Evolutionary conservation across 2,888 invertebrate genomes (phyloP).

Genomic region (Xestoiulus laeticollis): DNA sequence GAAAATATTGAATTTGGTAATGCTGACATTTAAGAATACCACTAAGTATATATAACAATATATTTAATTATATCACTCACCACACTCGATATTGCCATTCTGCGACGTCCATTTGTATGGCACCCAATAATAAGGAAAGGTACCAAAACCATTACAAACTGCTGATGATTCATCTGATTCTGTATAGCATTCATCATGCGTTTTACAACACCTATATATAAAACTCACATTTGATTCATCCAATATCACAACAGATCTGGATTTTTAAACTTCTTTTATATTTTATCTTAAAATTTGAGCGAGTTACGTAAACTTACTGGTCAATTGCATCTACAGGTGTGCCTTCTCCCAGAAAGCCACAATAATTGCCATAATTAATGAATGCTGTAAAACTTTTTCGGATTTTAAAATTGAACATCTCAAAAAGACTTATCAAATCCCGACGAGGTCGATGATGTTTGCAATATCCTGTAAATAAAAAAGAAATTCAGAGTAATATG

Average conservation of each 20-base stretch:
- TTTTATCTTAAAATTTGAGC: too few relatives aligned
- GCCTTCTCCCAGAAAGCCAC: slow-evolving; percentile 48
- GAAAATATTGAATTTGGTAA: too few relatives aligned
- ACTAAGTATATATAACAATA: too few relatives aligned
- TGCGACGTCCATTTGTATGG: slow-evolving; percentile 29
- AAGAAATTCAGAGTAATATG: too few relatives aligned
- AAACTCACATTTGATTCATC: too few relatives aligned
- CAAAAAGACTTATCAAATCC: neutral
- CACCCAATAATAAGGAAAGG: neutral
- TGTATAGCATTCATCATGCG: slow-evolving; percentile 35
- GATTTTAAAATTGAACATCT: neutral
- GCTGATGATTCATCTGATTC: neutral
- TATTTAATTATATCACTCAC: neutral
- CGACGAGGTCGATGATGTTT: neutral
- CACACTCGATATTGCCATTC: neutral
- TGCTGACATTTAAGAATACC: too few relatives aligned
- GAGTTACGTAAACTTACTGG: slow-evolving; percentile 4
- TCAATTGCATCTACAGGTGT: slow-evolving; percentile 42
- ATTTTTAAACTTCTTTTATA: too few relatives aligned
- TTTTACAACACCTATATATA: slow-evolving; percentile 25
- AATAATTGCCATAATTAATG: slow-evolving; percentile 49
- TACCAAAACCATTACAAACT: slow-evolving; percentile 2
- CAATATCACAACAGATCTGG: too few relatives aligned
- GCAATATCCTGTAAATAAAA: neutral
- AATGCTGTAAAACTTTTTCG: neutral